A percentile compares a stretch with the other conserved stretches of the same genome.
Conservation (phyloP, 2,113 vertebrate species). For the Eulacestoma nigropectus region DNA sequence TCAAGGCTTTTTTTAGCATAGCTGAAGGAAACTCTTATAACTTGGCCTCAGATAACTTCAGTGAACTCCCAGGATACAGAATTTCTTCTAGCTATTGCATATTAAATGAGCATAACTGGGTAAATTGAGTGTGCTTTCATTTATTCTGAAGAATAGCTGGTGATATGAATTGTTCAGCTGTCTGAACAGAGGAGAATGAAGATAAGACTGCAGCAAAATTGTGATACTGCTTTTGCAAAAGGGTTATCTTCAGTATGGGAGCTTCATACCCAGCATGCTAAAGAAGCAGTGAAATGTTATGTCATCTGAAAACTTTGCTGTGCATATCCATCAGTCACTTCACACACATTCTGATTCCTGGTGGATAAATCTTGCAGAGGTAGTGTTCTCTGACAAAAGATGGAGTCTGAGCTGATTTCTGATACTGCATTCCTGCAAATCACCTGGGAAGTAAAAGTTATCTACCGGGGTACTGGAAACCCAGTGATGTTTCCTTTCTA, state of each 20-base stretch:
- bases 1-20: neutral
- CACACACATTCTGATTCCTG: neutral
- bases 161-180: neutral
- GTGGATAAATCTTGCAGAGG: neutral
- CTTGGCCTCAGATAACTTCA: neutral
- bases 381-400: neutral
- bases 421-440: neutral
- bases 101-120: neutral
- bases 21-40: constrained; percentile 1
- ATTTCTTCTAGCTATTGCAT: neutral
- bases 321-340: neutral
- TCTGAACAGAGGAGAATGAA: constrained; percentile 1
- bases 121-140: neutral
- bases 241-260: neutral
- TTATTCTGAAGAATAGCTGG: constrained; percentile 30
- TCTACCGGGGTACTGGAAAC: neutral
- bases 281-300: neutral
- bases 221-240: neutral
- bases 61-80: neutral
- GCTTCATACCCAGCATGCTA: neutral
- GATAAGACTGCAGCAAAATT: neutral
- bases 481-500: neutral
- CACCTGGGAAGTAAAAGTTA: neutral
- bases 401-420: neutral
- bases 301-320: neutral